Evolutionary conservation across 2,113 vertebrate genomes (phyloP).

Genomic region (Anhinga rufa): DNA sequence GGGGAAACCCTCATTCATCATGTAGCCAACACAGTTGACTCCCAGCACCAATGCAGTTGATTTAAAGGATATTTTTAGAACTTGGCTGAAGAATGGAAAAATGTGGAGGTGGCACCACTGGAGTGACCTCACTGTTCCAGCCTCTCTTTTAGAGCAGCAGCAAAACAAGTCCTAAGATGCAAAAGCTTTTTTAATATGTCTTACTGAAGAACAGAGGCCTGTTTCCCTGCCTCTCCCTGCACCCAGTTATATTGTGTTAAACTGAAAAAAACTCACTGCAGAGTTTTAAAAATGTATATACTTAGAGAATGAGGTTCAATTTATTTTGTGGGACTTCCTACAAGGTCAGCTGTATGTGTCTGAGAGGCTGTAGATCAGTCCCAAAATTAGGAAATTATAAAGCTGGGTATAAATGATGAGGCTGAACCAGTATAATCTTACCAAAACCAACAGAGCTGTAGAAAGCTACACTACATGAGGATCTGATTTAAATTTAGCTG

Average conservation of each 20-base stretch:
- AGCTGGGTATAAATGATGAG: neutral
- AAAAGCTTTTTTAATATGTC: neutral
- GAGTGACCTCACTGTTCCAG: neutral
- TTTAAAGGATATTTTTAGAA: neutral
- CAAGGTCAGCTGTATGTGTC: neutral
- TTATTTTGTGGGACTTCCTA: neutral
- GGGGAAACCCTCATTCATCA: neutral
- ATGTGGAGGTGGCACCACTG: neutral
- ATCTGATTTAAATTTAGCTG: slow-evolving; percentile 9
- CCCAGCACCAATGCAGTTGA: neutral
- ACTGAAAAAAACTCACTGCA: neutral
- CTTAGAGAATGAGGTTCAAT: neutral
- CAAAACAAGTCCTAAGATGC: neutral
- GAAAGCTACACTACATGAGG: neutral
- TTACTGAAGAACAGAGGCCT: neutral
- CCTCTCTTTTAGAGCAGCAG: neutral
- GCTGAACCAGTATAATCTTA: neutral
- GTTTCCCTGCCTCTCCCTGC: neutral
- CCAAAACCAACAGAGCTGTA: neutral
- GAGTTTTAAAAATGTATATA: neutral
- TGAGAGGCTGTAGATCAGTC: neutral
- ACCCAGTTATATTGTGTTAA: neutral
- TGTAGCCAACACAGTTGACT: neutral
- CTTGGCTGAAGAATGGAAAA: neutral
- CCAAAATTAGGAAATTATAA: neutral